Evolutionary conservation across 2,797 vertebrate species (phyloP), one percentile per base, ranked within the genome.

Genomic region (Rhinella marina): DNA sequence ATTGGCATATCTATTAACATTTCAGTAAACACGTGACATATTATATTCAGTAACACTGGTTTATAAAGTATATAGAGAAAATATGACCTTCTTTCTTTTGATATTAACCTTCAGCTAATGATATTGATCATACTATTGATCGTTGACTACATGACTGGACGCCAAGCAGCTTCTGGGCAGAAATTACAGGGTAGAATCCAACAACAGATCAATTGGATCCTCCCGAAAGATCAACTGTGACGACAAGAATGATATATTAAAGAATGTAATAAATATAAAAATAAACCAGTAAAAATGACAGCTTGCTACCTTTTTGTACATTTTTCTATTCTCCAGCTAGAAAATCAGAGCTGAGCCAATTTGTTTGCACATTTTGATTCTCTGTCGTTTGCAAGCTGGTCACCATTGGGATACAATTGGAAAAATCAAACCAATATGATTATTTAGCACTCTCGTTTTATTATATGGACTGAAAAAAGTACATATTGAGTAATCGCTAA

Each of bases 21-120:
- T 41, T 41, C 5, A 6, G 41, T 41, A 41, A 41, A 41, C 3
- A 41, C 41, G 7, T 41, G 41, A 41, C 41, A 41, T 41, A 41
- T 41, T 41, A 41, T 41, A 56, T 56, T 56, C 12, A 56, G 8
- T 56, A 56, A 56, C 14, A 14, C 14, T 56, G 12, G 11, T 13
- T 4, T 66, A 3, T 23, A 27, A 13, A 41, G 41, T 41, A 41
- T 41, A 41, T 5, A 9, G 2, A 66, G 14, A 7, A 27, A 16
- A 25, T 52, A 48, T 52, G 72, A 77, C 75, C 75, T 54, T 77
- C 6, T 25, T 54, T 54, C 7, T 25, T 77, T 25, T 27, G 25
- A 11, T 25, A 52, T 50, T 81, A 66, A 81, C 80, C 80, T 81
- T 81, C 80, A 81, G 21, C 32, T 64, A 81, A 64, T 81, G 41